A percentile compares a stretch with the other conserved stretches of the same genome.
Conservation (phyloP, 2,797 vertebrate genomes). For the Sternarchorhynchus goeldii region DNA sequence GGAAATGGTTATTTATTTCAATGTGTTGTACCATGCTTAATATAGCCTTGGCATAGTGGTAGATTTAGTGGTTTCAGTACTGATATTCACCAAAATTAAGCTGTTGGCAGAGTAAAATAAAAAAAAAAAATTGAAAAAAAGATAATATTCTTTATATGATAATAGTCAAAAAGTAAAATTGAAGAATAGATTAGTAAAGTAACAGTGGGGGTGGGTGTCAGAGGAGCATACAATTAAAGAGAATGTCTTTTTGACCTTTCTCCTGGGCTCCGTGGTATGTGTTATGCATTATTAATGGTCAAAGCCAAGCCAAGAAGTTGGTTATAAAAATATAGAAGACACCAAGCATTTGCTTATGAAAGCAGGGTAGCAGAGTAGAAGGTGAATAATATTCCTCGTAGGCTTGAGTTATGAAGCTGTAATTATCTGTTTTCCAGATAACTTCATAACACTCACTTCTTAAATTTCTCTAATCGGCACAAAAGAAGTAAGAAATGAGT, state of each 20-base stretch:
- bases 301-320: slow-evolving; percentile 28
- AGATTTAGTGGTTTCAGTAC: neutral
- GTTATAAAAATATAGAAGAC: slow-evolving; percentile 39
- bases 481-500: neutral
- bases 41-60: neutral
- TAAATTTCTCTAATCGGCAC: neutral
- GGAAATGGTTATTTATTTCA: neutral
- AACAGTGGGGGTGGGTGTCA: too few relatives aligned
- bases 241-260: slow-evolving; percentile 46
- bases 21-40: neutral
- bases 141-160: too few relatives aligned
- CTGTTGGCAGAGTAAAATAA: too few relatives aligned
- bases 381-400: neutral
- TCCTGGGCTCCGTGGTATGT: slow-evolving; percentile 27
- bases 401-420: slow-evolving; percentile 10
- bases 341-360: slow-evolving; percentile 15
- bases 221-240: slow-evolving; percentile 22
- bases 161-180: too few relatives aligned
- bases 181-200: too few relatives aligned
- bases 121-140: too few relatives aligned
- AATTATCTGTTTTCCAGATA: slow-evolving; percentile 25
- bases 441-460: neutral
- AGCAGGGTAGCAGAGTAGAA: slow-evolving; percentile 18
- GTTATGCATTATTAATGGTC: slow-evolving; percentile 44
- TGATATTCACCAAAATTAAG: too few relatives aligned